Evolutionary conservation across 2,888 invertebrate species (phyloP), one percentile per base, ranked within the genome.

Genomic region (Melanophora roralis): DNA sequence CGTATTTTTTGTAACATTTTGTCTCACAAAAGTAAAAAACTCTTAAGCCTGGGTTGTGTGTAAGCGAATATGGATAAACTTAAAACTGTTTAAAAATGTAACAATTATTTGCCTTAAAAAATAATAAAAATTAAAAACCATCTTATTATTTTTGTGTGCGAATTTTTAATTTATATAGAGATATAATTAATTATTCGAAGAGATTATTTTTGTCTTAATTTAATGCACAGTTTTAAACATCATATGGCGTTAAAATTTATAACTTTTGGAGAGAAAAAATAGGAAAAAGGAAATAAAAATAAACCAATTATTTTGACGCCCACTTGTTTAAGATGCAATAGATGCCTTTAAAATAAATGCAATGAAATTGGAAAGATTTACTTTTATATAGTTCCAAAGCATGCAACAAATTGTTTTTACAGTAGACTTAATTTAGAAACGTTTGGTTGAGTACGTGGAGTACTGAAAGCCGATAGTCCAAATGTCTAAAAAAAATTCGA

Each of bases 241-340:
- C 80, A 68, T 68, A 73, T 68, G 38, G 34, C 38, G 57, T 71
- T 71, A 62, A n/a, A 53, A 74, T 47, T 69, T 47, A 49, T 67
- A 43, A 16, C 53, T 27, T 6, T 6, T 5, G 27, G 27, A 5
- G 6, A 27, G 16, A 36, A 16, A 14, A 40, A 62, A 38, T 14
- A 8, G 49, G 36, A 16, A 38, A 40, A 64, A 55, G 14, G 12
- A 21, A 51, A 64, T 38, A 49, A 81, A 27, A 83, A 43, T 45
- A 19, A 85, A 83, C 85, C 86, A 86, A 86, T 86, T 86, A 86
- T 86, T 85, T 86, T 82, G 81, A 85, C 86, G 82, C 86, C 86
- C 84, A 86, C 86, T 77, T 64, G 9, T 23, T 67, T 3, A 5
- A 27, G 4, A 5, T 6, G 27, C n/a, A n/a, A n/a, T 27, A 27